phyloP scores from a whole-genome alignment of 2,113 vertebrate species.

The Aphelocoma coerulescens region DNA sequence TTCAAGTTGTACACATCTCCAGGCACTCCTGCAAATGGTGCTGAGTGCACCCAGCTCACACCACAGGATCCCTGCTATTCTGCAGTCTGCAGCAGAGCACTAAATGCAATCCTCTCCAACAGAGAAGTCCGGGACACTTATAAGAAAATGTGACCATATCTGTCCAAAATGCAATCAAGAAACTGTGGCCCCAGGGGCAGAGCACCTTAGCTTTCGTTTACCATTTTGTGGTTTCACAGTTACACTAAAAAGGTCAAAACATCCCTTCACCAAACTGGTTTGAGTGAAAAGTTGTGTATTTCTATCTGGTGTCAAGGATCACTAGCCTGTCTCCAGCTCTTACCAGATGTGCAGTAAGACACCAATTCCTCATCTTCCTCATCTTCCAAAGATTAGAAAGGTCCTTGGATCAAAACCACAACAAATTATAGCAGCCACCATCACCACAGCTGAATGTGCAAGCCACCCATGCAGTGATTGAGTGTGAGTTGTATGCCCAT shows the following conservation, averaged over 20 bases:
- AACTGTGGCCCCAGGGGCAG: background rate
- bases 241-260: background rate
- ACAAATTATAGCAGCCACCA: background rate
- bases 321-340: background rate
- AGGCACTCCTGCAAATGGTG: background rate
- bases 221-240: background rate
- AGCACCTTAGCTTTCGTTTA: background rate
- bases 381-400: background rate
- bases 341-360: background rate
- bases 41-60: background rate
- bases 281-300: background rate
- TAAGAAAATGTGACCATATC: background rate
- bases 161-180: background rate
- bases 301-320: background rate
- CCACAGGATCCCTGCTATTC: background rate
- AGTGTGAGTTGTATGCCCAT: background rate
- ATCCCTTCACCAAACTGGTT: background rate
- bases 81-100: background rate
- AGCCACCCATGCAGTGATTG: background rate
- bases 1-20: background rate
- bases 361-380: background rate
- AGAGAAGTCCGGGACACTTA: background rate
- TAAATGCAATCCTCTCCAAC: background rate
- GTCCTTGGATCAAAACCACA: background rate
- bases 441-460: background rate